phyloP scores from a whole-genome alignment of 2,888 invertebrate species.

The Emmelina monodactyla region DNA sequence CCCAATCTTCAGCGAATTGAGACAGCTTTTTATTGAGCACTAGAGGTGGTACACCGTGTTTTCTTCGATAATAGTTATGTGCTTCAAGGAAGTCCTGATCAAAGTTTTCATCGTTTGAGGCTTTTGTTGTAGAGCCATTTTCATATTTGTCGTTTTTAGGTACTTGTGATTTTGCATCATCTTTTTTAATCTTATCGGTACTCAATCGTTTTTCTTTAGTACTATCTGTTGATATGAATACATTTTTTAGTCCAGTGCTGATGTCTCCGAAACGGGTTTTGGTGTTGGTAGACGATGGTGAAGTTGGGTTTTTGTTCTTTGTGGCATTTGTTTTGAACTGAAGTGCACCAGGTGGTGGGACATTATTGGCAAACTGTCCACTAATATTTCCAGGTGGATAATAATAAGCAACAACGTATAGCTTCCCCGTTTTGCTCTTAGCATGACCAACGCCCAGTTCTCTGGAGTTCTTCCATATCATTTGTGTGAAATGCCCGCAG shows the following conservation, averaged over 20 bases:
- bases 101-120: slow-evolving; percentile 58
- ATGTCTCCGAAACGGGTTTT: no score
- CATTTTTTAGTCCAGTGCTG: no score
- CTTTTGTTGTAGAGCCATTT: no score
- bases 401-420: slow-evolving; percentile 87
- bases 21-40: slow-evolving; percentile 70
- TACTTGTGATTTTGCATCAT: no score
- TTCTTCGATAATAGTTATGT: slow-evolving; percentile 75
- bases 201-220: no score
- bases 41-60: slow-evolving; percentile 75
- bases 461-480: slow-evolving; percentile 80
- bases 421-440: slow-evolving; percentile 76
- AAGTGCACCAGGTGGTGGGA: slow-evolving; percentile 63
- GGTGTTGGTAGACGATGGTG: no score
- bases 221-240: no score
- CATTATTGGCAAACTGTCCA: slow-evolving; percentile 74
- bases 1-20: slow-evolving; percentile 77
- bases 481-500: slow-evolving; percentile 78
- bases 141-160: no score
- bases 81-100: slow-evolving; percentile 75
- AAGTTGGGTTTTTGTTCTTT: no score
- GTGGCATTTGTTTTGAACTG: no score
- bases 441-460: slow-evolving; percentile 81
- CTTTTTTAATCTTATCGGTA: no score
- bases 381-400: slow-evolving; percentile 83